These are phyloP conservation scores for Lochmaea capreae DNA, from an alignment of 2,888 invertebrate species.

Conservation along the genomic window DNA sequence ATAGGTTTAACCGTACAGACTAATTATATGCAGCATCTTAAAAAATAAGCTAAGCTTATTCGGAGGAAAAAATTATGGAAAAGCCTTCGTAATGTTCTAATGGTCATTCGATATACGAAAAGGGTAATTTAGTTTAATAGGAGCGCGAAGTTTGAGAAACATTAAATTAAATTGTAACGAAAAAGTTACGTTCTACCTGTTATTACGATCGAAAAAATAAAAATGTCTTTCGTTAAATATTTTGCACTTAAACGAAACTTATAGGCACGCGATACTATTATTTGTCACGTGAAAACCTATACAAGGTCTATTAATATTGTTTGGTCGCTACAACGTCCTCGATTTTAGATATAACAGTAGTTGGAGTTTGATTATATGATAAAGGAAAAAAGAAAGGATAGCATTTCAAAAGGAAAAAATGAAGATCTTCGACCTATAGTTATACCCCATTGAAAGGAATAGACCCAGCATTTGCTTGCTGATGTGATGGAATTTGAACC, in stretches of 20 bases:
- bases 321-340: slow-evolving; percentile 13
- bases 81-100: slow-evolving; percentile 31
- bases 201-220: slow-evolving; percentile 53
- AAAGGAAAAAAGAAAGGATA: too few relatives aligned
- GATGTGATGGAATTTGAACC: too few relatives aligned
- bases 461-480: too few relatives aligned
- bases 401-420: too few relatives aligned
- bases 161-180: slow-evolving; percentile 54
- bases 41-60: too few relatives aligned
- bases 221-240: slow-evolving; percentile 49
- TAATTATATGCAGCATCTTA: too few relatives aligned
- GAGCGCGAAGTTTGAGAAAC: slow-evolving; percentile 44
- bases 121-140: slow-evolving; percentile 46
- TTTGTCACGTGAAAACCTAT: slow-evolving; percentile 54
- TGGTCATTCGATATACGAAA: slow-evolving; percentile 18
- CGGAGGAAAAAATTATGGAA: background rate
- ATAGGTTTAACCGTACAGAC: too few relatives aligned
- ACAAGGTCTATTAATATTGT: slow-evolving; percentile 26
- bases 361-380: background rate
- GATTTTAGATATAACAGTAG: slow-evolving; percentile 22
- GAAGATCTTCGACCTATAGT: too few relatives aligned
- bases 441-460: too few relatives aligned
- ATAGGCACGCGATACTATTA: slow-evolving; percentile 56
- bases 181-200: slow-evolving; percentile 52
- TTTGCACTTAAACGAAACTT: slow-evolving; percentile 54